Conservation (phyloP, 2,797 vertebrate species). For the Natrix natrix region DNA sequence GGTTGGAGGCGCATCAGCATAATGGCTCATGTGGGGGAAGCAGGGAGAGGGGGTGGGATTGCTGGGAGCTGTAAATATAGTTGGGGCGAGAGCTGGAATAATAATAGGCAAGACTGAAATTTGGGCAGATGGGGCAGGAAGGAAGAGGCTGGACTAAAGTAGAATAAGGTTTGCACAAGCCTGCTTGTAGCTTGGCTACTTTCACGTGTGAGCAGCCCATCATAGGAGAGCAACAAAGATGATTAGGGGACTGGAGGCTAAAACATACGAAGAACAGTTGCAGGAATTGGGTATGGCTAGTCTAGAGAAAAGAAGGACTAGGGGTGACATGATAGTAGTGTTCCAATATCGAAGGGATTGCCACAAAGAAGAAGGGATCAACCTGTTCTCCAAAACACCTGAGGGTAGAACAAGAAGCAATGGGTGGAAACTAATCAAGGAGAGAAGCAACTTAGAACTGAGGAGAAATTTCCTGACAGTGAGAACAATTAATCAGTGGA, state of each 20-base stretch:
- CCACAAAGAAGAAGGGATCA: too few relatives aligned
- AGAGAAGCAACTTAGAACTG: neutral
- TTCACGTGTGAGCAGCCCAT: neutral
- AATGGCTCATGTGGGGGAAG: neutral
- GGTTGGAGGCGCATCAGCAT: fast-evolving
- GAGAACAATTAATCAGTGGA: neutral
- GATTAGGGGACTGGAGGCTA: neutral
- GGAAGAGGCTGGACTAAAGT: neutral
- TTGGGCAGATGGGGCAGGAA: fast-evolving
- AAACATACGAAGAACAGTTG: neutral
- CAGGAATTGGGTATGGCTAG: neutral
- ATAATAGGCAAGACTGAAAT: neutral
- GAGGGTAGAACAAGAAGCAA: neutral
- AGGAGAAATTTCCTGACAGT: neutral
- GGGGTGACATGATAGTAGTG: neutral
- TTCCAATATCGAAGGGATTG: too few relatives aligned
- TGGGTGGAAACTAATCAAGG: neutral
- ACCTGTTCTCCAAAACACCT: neutral
- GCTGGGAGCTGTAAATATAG: slow-evolving; percentile 19
- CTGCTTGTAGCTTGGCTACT: neutral
- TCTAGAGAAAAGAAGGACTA: neutral
- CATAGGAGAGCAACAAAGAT: neutral
- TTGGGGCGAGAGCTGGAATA: neutral
- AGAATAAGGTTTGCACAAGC: too few relatives aligned
- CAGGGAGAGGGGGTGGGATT: neutral